Conservation (phyloP, 2,888 invertebrate genomes). For the Allygus modestus region DNA sequence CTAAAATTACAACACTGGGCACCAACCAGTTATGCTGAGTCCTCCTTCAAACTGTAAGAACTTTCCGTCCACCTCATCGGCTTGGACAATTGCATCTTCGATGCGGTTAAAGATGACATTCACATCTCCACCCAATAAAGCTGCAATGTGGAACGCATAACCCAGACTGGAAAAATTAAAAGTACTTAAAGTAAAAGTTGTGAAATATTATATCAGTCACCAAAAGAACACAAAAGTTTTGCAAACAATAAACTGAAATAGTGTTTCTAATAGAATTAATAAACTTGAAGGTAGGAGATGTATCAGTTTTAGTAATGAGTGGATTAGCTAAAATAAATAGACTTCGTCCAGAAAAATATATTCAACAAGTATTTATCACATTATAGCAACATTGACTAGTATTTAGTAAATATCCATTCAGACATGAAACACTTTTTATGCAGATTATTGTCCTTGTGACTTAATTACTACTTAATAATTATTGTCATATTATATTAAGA, state of each 20-base stretch:
- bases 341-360: too few relatives aligned
- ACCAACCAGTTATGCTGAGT: constrained; percentile 83
- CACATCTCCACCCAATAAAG: constrained; percentile 84
- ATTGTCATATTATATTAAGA: too few relatives aligned
- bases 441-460: too few relatives aligned
- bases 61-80: constrained; percentile 95
- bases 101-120: constrained; percentile 85
- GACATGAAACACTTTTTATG: too few relatives aligned
- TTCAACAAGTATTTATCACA: too few relatives aligned
- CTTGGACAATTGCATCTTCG: constrained; percentile 95
- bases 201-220: background rate
- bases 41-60: constrained; percentile 96
- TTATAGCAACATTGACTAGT: too few relatives aligned
- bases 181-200: background rate
- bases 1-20: background rate
- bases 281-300: too few relatives aligned
- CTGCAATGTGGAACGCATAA: constrained; percentile 90
- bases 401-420: too few relatives aligned
- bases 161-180: constrained; percentile 81
- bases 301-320: too few relatives aligned
- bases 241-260: background rate
- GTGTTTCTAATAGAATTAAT: too few relatives aligned
- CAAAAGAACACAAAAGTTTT: background rate
- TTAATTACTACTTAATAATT: too few relatives aligned
- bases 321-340: too few relatives aligned